phyloP scores from a whole-genome alignment of 2,113 vertebrate genomes.

The Anarrhichthys ocellatus region DNA sequence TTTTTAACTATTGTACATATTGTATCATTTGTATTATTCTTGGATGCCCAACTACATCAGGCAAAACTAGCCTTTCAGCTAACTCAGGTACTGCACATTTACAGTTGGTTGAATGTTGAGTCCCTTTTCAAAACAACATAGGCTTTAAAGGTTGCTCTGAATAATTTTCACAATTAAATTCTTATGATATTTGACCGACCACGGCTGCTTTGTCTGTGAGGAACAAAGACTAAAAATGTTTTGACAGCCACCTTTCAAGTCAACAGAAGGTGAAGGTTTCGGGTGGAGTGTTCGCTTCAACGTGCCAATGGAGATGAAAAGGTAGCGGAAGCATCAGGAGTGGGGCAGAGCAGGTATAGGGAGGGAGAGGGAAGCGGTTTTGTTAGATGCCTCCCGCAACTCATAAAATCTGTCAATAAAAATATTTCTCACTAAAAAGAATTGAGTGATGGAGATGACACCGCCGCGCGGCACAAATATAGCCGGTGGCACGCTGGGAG shows the following conservation, averaged over 20 bases:
- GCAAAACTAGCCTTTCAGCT: neutral
- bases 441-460: constrained; percentile 45
- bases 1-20: neutral
- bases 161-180: neutral
- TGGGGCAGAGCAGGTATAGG: constrained; percentile 3
- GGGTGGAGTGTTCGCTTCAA: constrained; percentile 18
- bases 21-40: neutral
- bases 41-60: neutral
- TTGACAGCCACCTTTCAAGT: constrained; percentile 6
- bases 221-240: constrained; percentile 23
- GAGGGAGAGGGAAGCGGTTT: constrained; percentile 11
- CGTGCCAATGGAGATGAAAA: constrained; percentile 26
- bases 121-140: neutral
- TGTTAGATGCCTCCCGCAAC: constrained; percentile 35
- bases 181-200: neutral
- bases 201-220: neutral
- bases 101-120: neutral
- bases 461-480: constrained; percentile 37
- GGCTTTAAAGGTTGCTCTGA: neutral
- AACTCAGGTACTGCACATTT: neutral
- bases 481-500: constrained; percentile 15
- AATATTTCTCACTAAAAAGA: constrained; percentile 45
- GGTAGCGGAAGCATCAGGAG: constrained; percentile 17
- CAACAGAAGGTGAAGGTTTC: constrained; percentile 1
- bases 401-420: constrained; percentile 62